Conservation (phyloP, 2,888 invertebrate species). For the Conistra vaccinii region DNA sequence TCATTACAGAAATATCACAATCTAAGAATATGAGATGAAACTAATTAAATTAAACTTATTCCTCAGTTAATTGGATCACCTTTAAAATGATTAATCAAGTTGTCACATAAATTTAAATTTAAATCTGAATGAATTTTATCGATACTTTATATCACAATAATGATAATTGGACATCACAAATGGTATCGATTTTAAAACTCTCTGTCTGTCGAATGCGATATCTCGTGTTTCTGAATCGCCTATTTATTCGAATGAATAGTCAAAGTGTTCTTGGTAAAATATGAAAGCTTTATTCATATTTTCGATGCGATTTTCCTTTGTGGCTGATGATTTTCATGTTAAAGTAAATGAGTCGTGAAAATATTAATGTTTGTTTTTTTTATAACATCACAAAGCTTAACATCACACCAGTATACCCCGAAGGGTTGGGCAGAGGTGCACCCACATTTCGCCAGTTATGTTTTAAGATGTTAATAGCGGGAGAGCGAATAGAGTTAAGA, state of each 20-base stretch:
- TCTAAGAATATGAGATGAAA: background rate
- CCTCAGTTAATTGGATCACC: conserved; percentile 3
- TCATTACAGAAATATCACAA: background rate
- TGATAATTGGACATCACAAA: conserved; percentile 56
- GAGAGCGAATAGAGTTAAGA: too few species aligned
- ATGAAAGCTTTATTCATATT: conserved; percentile 33
- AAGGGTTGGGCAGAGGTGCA: too few species aligned
- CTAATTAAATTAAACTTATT: background rate
- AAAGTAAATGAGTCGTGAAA: conserved; percentile 14
- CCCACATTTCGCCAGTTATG: too few species aligned
- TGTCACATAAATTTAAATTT: background rate
- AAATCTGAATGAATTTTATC: conserved; percentile 31
- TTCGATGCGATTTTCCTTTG: conserved; percentile 13
- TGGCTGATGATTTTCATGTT: background rate
- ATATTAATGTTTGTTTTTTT: background rate
- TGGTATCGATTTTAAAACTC: conserved; percentile 68
- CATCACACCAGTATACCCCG: too few species aligned
- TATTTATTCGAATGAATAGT: conserved; percentile 65
- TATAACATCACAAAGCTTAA: background rate
- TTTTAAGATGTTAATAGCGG: too few species aligned
- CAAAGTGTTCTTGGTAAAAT: conserved; percentile 40
- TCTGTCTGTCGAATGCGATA: conserved; percentile 60
- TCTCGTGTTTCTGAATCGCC: conserved; percentile 63
- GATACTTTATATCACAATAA: conserved; percentile 26
- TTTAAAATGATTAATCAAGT: background rate